These are phyloP conservation scores for Halcyon badia DNA, from an alignment of 2,797 vertebrate species.

Conservation along the genomic window DNA sequence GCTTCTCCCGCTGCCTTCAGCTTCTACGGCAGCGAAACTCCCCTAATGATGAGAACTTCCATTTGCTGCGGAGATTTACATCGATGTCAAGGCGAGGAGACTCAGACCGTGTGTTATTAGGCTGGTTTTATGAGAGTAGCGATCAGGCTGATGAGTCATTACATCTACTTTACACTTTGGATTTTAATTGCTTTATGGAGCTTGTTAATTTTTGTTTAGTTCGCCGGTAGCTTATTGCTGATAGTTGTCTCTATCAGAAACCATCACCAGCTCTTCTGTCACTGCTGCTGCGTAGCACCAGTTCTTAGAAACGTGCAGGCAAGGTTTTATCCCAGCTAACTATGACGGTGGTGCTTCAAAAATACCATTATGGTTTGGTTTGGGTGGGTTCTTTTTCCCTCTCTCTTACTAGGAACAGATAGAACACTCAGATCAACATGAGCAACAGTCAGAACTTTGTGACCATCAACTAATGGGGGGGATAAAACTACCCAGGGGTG, in stretches of 20 bases:
- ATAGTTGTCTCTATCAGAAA: background rate
- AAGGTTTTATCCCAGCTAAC: background rate
- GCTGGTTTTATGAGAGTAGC: slow-evolving; percentile 21
- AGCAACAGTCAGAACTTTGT: slow-evolving; percentile 41
- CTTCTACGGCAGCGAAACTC: background rate
- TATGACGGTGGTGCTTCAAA: background rate
- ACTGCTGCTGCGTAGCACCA: background rate
- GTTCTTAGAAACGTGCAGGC: background rate
- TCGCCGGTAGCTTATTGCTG: background rate
- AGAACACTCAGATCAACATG: slow-evolving; percentile 12
- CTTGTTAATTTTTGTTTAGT: slow-evolving; percentile 53
- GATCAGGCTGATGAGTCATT: slow-evolving; percentile 50
- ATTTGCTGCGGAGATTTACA: slow-evolving; percentile 2
- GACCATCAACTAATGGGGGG: slow-evolving; percentile 26
- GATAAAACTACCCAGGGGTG: background rate
- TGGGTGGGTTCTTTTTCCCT: background rate
- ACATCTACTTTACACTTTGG: slow-evolving; percentile 12
- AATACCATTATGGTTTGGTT: background rate
- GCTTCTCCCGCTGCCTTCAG: background rate
- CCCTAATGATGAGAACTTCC: background rate
- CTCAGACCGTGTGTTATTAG: background rate
- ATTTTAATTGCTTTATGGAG: slow-evolving; percentile 66
- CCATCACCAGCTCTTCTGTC: background rate
- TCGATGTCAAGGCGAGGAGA: background rate
- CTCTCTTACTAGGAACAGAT: slow-evolving; percentile 32